Conservation (phyloP, 2,113 vertebrate species). For the Garra rufa region DNA sequence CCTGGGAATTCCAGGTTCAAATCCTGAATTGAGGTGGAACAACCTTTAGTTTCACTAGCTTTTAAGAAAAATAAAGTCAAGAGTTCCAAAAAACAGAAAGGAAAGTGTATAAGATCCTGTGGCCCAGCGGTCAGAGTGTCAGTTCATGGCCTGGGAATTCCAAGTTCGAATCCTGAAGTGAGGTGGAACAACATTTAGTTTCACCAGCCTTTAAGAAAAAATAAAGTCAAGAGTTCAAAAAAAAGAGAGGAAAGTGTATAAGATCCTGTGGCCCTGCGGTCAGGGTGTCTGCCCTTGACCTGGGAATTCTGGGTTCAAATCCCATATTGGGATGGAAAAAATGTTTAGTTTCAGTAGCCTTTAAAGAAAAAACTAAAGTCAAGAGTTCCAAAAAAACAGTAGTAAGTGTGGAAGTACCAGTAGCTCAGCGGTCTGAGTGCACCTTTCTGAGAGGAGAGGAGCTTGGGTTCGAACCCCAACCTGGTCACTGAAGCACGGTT, state of each 20-base stretch:
- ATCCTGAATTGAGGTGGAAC: too few species aligned
- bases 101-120: background rate
- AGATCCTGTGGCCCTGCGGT: background rate
- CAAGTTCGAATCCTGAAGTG: background rate
- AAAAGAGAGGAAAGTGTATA: background rate
- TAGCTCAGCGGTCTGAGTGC: background rate
- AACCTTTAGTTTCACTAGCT: too few species aligned
- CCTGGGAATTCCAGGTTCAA: too few species aligned
- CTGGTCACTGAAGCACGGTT: background rate
- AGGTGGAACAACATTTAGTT: background rate
- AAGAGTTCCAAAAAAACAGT: rapidly evolving
- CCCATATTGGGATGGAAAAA: background rate
- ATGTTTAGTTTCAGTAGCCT: background rate
- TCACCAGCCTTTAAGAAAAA: background rate
- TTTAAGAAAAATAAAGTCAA: too few species aligned
- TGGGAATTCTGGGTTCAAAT: background rate
- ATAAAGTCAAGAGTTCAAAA: background rate
- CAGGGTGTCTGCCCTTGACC: too few species aligned
- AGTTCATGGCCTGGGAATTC: rapidly evolving
- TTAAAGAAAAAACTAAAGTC: background rate
- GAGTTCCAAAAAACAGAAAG: too few species aligned
- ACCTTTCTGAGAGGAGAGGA: background rate
- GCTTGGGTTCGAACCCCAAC: background rate
- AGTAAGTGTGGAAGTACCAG: rapidly evolving
- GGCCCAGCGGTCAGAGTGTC: background rate